A percentile compares a stretch with the other conserved stretches of the same genome.
These are phyloP conservation scores for Lepas anatifera DNA, from an alignment of 2,888 invertebrate species.

Conservation along the genomic window DNA sequence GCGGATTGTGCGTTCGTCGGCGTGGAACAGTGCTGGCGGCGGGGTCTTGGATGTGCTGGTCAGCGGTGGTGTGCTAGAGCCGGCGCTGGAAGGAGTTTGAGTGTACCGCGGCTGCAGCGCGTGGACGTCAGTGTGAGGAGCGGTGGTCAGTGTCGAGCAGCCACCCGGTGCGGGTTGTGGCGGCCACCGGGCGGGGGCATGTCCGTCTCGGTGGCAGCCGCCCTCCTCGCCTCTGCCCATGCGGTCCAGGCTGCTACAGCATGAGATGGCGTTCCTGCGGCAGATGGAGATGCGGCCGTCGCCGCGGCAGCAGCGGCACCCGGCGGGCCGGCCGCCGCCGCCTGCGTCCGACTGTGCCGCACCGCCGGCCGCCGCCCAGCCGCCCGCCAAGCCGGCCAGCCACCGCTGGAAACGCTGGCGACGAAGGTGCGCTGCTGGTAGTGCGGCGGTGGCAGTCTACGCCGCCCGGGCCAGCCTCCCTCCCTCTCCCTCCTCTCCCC, in stretches of 20 bases:
- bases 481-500: too few species aligned
- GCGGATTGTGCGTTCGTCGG: too few species aligned
- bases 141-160: too few species aligned
- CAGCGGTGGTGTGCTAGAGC: too few species aligned
- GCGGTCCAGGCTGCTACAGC: background rate
- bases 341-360: slow-evolving; percentile 29
- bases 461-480: too few species aligned
- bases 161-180: background rate
- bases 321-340: background rate
- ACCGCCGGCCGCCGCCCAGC: slow-evolving; percentile 46
- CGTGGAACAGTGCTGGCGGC: too few species aligned
- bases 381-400: slow-evolving; percentile 32
- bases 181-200: slow-evolving; percentile 3
- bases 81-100: too few species aligned
- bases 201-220: background rate
- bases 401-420: slow-evolving; percentile 6
- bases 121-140: too few species aligned
- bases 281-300: background rate
- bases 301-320: slow-evolving; percentile 29
- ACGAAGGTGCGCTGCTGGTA: background rate
- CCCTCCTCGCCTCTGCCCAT: background rate
- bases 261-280: background rate
- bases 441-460: background rate
- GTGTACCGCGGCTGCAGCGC: too few species aligned
- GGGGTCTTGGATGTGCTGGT: too few species aligned